Conservation (phyloP, 2,797 vertebrate species). For the Chanos chanos region DNA sequence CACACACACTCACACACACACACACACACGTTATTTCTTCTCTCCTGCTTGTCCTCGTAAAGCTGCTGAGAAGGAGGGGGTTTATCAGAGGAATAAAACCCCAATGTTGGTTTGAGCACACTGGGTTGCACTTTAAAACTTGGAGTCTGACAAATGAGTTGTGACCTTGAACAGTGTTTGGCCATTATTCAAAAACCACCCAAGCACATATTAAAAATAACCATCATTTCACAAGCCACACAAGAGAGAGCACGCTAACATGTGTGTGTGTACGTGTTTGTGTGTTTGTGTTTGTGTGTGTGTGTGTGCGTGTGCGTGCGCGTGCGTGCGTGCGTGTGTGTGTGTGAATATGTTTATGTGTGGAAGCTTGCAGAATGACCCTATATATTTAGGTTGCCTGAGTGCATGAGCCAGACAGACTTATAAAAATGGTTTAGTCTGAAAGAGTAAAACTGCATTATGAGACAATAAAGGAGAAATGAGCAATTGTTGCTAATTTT, state of each 20-base stretch:
- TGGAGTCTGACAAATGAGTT: constrained; percentile 74
- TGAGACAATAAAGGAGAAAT: too few species aligned
- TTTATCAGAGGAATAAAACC: constrained; percentile 68
- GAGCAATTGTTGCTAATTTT: too few species aligned
- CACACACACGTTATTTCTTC: constrained; percentile 43
- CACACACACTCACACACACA: constrained; percentile 6
- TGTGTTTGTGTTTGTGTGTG: constrained; percentile 15
- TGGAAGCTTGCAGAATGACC: not conserved
- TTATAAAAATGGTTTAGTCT: too few species aligned
- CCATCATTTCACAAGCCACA: constrained; percentile 66
- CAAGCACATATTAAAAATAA: constrained; percentile 78
- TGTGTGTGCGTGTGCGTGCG: constrained; percentile 24
- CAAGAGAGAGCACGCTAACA: not conserved
- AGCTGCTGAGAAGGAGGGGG: constrained; percentile 55
- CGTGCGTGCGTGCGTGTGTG: constrained; percentile 17
- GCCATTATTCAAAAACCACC: constrained; percentile 72
- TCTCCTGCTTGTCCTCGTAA: constrained; percentile 63
- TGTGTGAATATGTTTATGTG: constrained; percentile 12
- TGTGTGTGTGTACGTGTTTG: not conserved
- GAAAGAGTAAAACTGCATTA: too few species aligned
- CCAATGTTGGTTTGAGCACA: constrained; percentile 64
- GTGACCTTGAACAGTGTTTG: constrained; percentile 76
- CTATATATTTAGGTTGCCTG: not conserved
- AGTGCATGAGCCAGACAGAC: not conserved
- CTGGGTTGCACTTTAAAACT: constrained; percentile 63